phyloP scores from a whole-genome alignment of 2,888 invertebrate species.

The Rhorus exstirpatorius region DNA sequence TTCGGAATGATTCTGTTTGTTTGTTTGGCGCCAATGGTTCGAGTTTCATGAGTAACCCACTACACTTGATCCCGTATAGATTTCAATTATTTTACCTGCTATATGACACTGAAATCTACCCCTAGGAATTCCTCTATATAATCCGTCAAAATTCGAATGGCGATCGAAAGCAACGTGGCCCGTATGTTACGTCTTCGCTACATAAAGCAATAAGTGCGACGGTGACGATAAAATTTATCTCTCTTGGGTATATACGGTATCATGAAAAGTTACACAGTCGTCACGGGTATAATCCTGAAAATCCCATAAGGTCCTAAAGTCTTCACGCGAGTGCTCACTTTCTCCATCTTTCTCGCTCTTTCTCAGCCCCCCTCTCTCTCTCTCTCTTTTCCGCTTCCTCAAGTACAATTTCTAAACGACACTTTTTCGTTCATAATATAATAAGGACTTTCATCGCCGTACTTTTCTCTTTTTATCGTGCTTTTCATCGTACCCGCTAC shows the following conservation, averaged over 20 bases:
- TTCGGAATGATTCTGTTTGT: too few species aligned
- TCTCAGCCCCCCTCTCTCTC: background rate
- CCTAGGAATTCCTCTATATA: background rate
- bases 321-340: constrained; percentile 11
- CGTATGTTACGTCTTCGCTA: background rate
- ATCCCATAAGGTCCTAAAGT: constrained; percentile 31
- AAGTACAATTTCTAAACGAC: constrained; percentile 52
- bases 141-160: constrained; percentile 37
- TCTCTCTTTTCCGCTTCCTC: constrained; percentile 15
- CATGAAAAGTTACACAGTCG: constrained; percentile 25
- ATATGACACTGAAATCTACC: constrained; percentile 16
- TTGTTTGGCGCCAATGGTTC: too few species aligned
- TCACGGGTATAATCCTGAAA: constrained; percentile 26
- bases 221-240: constrained; percentile 17
- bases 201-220: constrained; percentile 42
- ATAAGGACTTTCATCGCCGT: constrained; percentile 38
- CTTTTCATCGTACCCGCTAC: background rate
- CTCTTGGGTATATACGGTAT: constrained; percentile 21
- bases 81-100: constrained; percentile 27
- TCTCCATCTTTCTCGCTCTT: background rate
- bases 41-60: too few species aligned
- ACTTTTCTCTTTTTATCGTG: constrained; percentile 38
- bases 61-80: constrained; percentile 23
- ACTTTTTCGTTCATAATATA: constrained; percentile 46
- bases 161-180: background rate